A percentile compares a stretch with the other conserved stretches of the same genome.
phyloP scores from a whole-genome alignment of 2,888 invertebrate genomes.

The Pheosia tremula region DNA sequence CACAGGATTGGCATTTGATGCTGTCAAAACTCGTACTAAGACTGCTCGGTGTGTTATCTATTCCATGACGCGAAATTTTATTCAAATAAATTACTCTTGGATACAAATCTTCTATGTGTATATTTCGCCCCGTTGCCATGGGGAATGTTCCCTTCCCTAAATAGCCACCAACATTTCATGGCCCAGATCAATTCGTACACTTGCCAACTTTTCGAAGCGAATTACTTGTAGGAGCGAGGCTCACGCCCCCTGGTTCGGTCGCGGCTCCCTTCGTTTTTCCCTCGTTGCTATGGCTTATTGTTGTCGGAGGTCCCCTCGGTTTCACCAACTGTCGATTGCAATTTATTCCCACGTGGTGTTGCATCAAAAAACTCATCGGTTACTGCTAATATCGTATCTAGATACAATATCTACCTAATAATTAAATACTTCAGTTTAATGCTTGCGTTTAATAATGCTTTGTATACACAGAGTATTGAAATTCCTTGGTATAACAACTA shows the following conservation, averaged over 20 bases:
- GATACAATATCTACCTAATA: no score
- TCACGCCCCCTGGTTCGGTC: slow-evolving; percentile 5
- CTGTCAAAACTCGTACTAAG: no score
- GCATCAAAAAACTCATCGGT: slow-evolving; percentile 16
- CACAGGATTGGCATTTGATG: no score
- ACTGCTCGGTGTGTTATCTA: no score
- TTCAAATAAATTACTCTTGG: no score
- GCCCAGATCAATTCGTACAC: not conserved
- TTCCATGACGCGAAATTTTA: no score
- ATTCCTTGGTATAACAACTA: no score
- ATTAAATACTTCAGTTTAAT: no score
- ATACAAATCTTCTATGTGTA: no score
- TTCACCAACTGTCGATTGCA: slow-evolving; percentile 39
- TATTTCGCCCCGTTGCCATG: not conserved
- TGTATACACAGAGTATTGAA: no score
- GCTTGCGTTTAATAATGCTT: no score
- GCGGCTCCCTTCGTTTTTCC: slow-evolving; percentile 27
- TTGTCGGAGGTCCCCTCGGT: slow-evolving; percentile 27
- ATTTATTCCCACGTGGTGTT: slow-evolving; percentile 44
- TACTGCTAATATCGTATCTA: not conserved
- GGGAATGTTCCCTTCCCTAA: not conserved
- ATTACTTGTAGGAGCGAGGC: not conserved
- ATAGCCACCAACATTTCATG: not conserved
- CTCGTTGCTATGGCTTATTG: slow-evolving; percentile 37
- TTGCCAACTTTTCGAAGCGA: not conserved